These are phyloP conservation scores for Gulo gulo DNA, from an alignment of 2,113 vertebrate genomes.

Conservation along the genomic window DNA sequence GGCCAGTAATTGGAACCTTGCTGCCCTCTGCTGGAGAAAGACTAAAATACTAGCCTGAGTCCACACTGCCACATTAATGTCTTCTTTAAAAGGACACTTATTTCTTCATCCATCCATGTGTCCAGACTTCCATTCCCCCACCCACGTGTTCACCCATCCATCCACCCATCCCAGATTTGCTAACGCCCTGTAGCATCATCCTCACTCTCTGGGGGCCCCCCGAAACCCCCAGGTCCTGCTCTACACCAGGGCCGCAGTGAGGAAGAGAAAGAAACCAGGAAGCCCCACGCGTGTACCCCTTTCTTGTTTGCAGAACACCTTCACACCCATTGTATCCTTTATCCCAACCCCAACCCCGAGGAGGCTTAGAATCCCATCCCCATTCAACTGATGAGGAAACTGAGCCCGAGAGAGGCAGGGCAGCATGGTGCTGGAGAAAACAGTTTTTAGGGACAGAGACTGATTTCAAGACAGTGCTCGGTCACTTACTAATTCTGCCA, in stretches of 20 bases:
- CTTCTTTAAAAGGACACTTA: neutral
- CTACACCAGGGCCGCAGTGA: neutral
- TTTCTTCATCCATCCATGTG: neutral
- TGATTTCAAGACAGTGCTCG: neutral
- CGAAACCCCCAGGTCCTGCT: neutral
- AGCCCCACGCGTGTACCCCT: neutral
- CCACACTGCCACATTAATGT: rapidly evolving
- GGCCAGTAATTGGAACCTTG: neutral
- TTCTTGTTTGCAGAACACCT: neutral
- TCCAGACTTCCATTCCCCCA: neutral
- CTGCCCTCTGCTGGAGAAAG: constrained; percentile 66
- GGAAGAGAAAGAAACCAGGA: neutral
- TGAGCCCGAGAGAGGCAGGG: neutral
- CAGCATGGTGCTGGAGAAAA: neutral
- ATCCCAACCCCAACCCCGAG: neutral
- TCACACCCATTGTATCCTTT: neutral
- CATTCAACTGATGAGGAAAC: neutral
- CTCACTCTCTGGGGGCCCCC: neutral
- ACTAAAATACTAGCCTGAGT: neutral
- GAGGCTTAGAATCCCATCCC: neutral
- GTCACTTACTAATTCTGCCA: neutral
- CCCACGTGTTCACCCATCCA: neutral
- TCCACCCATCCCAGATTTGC: neutral
- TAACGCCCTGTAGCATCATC: neutral
- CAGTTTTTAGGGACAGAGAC: neutral